These are phyloP conservation scores for Drosophila ambigua DNA, from an alignment of 1,140 invertebrate species.

Conservation along the genomic window DNA sequence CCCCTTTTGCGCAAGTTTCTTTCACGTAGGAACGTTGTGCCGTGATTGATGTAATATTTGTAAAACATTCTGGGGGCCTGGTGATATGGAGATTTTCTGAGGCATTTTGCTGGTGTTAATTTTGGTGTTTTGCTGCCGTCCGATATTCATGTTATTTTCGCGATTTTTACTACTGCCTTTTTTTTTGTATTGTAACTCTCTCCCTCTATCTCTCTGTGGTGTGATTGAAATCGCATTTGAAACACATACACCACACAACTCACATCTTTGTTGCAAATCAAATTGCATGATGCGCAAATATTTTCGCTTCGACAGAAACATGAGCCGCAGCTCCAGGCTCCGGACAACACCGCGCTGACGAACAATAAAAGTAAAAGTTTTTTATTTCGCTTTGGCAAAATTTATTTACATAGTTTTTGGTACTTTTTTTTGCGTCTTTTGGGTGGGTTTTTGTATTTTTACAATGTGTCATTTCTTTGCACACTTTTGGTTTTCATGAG, in stretches of 20 bases:
- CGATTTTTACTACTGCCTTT: slow-evolving; percentile 31
- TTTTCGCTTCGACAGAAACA: slow-evolving; percentile 44
- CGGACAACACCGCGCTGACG: background rate
- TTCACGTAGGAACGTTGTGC: too few species aligned
- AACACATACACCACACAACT: slow-evolving; percentile 32
- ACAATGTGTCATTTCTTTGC: slow-evolving; percentile 66
- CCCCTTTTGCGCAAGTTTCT: background rate
- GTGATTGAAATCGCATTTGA: slow-evolving; percentile 57
- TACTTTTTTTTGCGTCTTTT: slow-evolving; percentile 26
- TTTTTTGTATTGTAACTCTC: background rate
- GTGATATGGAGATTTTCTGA: too few species aligned
- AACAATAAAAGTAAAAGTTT: slow-evolving; percentile 77
- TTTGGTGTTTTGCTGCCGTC: too few species aligned
- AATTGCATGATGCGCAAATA: slow-evolving; percentile 78
- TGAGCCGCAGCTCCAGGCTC: slow-evolving; percentile 7
- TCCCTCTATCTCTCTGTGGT: background rate
- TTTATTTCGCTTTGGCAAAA: slow-evolving; percentile 47
- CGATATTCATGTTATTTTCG: slow-evolving; percentile 6
- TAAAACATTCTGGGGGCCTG: background rate
- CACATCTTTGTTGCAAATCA: slow-evolving; percentile 65
- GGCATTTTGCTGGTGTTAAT: too few species aligned
- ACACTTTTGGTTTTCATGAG: slow-evolving; percentile 74
- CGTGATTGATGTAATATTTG: slow-evolving; percentile 8
- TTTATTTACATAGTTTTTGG: slow-evolving; percentile 67
- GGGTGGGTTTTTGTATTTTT: slow-evolving; percentile 28